Percentiles rank a stretch among this genome's conserved stretches.
Evolutionary conservation across 2,888 invertebrate genomes (phyloP).

Genomic region (Allolobophora icterica): DNA sequence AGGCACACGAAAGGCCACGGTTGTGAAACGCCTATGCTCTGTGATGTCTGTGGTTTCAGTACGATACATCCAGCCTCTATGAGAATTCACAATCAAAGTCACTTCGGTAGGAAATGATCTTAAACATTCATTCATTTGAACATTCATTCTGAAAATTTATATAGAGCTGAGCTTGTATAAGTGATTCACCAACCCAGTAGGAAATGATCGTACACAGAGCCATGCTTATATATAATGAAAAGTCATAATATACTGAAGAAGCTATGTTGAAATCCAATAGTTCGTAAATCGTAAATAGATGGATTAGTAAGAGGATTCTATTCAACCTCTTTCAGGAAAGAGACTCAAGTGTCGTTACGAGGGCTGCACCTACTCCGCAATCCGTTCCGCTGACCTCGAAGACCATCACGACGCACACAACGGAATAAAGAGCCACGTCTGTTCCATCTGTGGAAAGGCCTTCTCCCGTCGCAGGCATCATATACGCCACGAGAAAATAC

Average conservation of each 20-base stretch:
- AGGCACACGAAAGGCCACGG: slow-evolving; percentile 46
- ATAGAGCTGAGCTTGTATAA: no score
- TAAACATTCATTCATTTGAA: no score
- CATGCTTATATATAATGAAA: background rate
- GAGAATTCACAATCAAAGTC: slow-evolving; percentile 42
- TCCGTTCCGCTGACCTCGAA: slow-evolving; percentile 35
- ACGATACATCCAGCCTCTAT: slow-evolving; percentile 44
- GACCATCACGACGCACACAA: slow-evolving; percentile 44
- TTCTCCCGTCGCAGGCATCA: slow-evolving; percentile 43
- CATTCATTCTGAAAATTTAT: slow-evolving; percentile 37
- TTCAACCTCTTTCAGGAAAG: background rate
- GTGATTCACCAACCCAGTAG: no score
- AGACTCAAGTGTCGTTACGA: background rate
- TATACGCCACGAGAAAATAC: slow-evolving; percentile 43
- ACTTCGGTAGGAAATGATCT: slow-evolving; percentile 38
- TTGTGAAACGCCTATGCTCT: slow-evolving; percentile 39
- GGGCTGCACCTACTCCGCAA: slow-evolving; percentile 25
- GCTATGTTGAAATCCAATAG: no score
- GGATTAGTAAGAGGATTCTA: background rate
- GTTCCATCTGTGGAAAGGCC: slow-evolving; percentile 46
- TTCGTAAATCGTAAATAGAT: no score
- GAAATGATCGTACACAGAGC: no score
- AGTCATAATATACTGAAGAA: no score
- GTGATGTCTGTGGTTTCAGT: slow-evolving; percentile 46
- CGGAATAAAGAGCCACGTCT: slow-evolving; percentile 45